Percentiles rank a stretch among this genome's conserved stretches.
Evolutionary conservation across 2,797 vertebrate genomes (phyloP).

Genomic region (Malurus splendens): DNA sequence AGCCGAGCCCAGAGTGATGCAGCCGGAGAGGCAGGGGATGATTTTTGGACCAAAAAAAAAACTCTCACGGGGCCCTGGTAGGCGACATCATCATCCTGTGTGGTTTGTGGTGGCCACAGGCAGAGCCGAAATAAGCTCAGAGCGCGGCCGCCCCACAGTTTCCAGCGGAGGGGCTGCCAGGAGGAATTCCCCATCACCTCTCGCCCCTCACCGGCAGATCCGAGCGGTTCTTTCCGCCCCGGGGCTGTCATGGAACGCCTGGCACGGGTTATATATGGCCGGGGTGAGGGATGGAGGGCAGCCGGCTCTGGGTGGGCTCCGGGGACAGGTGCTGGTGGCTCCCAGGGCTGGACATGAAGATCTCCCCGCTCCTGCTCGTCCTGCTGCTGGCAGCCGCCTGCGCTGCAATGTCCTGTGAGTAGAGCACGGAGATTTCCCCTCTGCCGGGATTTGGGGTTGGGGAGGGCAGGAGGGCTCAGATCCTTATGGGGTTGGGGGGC

Average conservation of each 20-base stretch:
- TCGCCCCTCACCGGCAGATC: background rate
- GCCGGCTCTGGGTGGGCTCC: background rate
- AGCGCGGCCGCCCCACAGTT: background rate
- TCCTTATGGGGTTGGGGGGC: background rate
- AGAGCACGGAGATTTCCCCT: rapidly evolving
- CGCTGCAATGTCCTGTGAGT: background rate
- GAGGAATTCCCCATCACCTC: background rate
- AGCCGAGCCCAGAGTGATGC: background rate
- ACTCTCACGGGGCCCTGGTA: rapidly evolving
- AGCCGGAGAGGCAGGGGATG: background rate
- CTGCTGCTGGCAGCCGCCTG: background rate
- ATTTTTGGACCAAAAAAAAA: background rate
- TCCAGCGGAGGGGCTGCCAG: background rate
- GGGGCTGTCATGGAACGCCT: background rate
- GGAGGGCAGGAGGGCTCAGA: rapidly evolving
- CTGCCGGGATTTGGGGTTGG: background rate
- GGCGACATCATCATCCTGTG: background rate
- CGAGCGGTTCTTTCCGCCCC: background rate
- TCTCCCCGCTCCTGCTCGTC: background rate
- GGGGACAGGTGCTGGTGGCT: background rate
- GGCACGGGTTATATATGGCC: background rate
- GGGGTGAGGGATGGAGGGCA: background rate
- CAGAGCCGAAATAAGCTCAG: background rate
- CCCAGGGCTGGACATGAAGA: background rate
- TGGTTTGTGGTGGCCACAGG: background rate